Percentiles rank a stretch among this genome's conserved stretches.
phyloP scores from a whole-genome alignment of 2,888 invertebrate species.

The Agrotis exclamationis region DNA sequence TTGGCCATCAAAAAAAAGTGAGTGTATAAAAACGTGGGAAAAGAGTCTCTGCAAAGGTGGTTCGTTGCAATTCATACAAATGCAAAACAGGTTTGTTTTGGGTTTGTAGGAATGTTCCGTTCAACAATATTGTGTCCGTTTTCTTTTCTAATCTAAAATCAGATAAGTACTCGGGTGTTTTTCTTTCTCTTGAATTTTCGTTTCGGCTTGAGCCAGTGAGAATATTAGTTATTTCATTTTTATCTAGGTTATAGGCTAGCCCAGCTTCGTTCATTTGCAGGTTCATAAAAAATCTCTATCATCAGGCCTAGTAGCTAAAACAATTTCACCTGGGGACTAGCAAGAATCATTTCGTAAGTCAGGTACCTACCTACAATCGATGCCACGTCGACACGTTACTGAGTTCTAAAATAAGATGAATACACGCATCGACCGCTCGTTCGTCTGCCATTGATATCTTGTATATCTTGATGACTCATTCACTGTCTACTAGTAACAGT shows the following conservation, averaged over 20 bases:
- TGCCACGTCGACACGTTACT: constrained; percentile 65
- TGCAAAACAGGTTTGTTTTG: background rate
- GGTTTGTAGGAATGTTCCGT: constrained; percentile 1
- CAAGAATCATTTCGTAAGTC: constrained; percentile 38
- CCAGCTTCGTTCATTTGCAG: no score
- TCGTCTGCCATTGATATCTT: constrained; percentile 74
- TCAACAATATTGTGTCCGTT: background rate
- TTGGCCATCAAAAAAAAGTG: no score
- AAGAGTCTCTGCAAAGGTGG: no score
- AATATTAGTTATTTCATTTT: background rate
- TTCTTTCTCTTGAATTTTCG: background rate
- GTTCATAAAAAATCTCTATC: background rate
- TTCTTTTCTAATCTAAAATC: constrained; percentile 3
- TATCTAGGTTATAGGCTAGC: background rate
- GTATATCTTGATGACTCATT: constrained; percentile 75
- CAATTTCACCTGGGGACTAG: constrained; percentile 36
- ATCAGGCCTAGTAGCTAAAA: constrained; percentile 6
- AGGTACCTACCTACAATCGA: constrained; percentile 53
- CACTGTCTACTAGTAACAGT: constrained; percentile 67
- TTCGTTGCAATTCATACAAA: background rate
- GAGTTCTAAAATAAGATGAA: constrained; percentile 76
- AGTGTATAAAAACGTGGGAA: no score
- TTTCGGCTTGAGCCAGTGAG: background rate
- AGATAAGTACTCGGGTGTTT: background rate
- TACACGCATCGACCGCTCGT: constrained; percentile 65